phyloP scores from a whole-genome alignment of 2,113 vertebrate genomes.

The Aphyosemion australe region DNA sequence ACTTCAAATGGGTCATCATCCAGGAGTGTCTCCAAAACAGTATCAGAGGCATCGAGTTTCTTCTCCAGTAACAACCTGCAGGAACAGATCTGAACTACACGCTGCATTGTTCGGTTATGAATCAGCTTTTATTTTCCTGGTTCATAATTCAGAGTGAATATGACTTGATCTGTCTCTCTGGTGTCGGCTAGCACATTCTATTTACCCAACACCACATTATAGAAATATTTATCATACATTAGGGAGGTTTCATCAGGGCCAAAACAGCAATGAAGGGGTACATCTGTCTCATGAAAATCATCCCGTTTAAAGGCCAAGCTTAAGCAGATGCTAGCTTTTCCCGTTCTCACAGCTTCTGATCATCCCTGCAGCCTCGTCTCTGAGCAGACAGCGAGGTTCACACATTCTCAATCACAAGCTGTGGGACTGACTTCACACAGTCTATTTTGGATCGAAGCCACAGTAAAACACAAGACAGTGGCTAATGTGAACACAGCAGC shows the following conservation, averaged over 20 bases:
- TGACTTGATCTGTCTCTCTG: too few species aligned
- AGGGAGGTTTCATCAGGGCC: slow-evolving; percentile 3
- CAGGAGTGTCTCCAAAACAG: slow-evolving; percentile 88
- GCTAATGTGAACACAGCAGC: slow-evolving; percentile 9
- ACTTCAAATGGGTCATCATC: slow-evolving; percentile 90
- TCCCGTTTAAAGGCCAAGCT: slow-evolving; percentile 24
- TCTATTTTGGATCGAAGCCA: slow-evolving; percentile 56
- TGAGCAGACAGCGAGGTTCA: slow-evolving; percentile 21
- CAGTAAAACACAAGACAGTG: slow-evolving; percentile 9
- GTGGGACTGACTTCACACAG: slow-evolving; percentile 58
- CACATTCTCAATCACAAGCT: slow-evolving; percentile 45
- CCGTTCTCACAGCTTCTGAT: slow-evolving; percentile 31
- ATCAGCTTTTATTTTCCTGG: slow-evolving; percentile 4
- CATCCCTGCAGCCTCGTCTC: slow-evolving; percentile 20
- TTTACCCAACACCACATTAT: background rate
- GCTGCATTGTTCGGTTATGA: background rate
- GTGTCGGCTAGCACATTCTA: background rate
- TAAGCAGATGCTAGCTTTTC: slow-evolving; percentile 6
- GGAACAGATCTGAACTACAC: slow-evolving; percentile 58
- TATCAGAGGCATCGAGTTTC: slow-evolving; percentile 90
- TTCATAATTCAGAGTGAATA: slow-evolving; percentile 5
- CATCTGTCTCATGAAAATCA: slow-evolving; percentile 12
- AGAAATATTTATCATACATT: background rate
- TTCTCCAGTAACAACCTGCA: slow-evolving; percentile 86
- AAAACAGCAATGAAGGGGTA: slow-evolving; percentile 3